Evolutionary conservation across 2,797 vertebrate genomes (phyloP), one percentile per base, ranked within the genome.

Genomic region (Brachymystax lenok): DNA sequence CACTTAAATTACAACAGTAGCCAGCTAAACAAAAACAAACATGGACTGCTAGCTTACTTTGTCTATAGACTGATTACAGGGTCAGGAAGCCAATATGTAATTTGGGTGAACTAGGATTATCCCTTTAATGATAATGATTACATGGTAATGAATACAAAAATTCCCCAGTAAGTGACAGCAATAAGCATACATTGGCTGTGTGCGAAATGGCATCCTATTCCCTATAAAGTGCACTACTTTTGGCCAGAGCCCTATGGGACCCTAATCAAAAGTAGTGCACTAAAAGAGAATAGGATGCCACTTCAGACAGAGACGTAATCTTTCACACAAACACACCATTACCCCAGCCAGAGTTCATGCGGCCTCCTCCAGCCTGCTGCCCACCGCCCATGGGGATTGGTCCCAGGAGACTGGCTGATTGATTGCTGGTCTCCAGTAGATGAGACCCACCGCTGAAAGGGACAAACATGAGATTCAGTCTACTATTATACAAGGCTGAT

Each of bases 311-410:
- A 24, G 21, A 10, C 5, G 0, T 63, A 63, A 63, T 24, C 21
- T 12, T 24, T 77, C 8, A 71, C 5, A 73, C 5, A 61, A 46
- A 56, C 54, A 1, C 50, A 63, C 21, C 21, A 84, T 89, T 71
- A 94, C 94, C 93, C 94, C 94, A 95, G 86, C 72, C 83, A 21
- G 89, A 92, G 33, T 80, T 79, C 91, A 92, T 86, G 73, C 89
- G 90, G 24, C 84, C 79, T 51, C 59, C 59, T 63, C 21, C 21
- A 24, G 77, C 76, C 1, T 84, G 67, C 16, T 82, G 88, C 7
- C 77, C 67, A 8, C 82, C 80, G 21, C 89, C 86, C 69, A 91
- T 69, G 3, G 94, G 93, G 30, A 83, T 86, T 0, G 93, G 84
- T 56, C 94, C 94, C 70, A 94, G 88, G 35, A 95, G 84, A 1